Evolutionary conservation across 2,888 invertebrate species (phyloP).

Genomic region (Pseudococcus viburni): DNA sequence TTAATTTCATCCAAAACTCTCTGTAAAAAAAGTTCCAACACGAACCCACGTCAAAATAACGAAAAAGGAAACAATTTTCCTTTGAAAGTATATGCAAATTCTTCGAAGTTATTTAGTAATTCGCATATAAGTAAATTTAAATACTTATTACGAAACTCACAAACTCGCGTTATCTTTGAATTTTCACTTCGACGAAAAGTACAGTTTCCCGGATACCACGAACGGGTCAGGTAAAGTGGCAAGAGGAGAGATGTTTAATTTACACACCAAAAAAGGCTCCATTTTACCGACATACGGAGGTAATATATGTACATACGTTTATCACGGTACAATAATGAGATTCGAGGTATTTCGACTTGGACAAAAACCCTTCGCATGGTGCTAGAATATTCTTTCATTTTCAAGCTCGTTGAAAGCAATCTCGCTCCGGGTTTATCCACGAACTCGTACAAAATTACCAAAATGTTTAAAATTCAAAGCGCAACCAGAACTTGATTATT

Average conservation of each 20-base stretch:
- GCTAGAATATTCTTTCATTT: neutral
- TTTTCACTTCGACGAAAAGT: neutral
- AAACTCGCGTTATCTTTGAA: neutral
- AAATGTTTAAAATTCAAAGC: constrained; percentile 18
- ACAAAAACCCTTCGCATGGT: neutral
- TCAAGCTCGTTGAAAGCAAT: neutral
- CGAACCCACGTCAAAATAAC: too few relatives aligned
- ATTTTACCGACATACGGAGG: neutral
- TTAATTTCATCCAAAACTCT: too few relatives aligned
- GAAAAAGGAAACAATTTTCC: too few relatives aligned
- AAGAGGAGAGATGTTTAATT: neutral
- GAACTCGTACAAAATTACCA: neutral
- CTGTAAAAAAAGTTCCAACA: too few relatives aligned
- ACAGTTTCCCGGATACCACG: neutral
- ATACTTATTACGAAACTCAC: too few relatives aligned
- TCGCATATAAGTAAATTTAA: too few relatives aligned
- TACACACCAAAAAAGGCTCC: neutral
- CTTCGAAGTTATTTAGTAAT: too few relatives aligned
- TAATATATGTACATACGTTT: constrained; percentile 22
- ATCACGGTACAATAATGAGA: neutral
- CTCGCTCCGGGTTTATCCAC: neutral
- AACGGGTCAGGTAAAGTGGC: neutral
- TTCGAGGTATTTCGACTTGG: neutral
- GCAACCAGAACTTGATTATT: constrained; percentile 14
- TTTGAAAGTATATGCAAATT: too few relatives aligned